Conservation (phyloP, 2,797 vertebrate species). For the Antrozous pallidus region DNA sequence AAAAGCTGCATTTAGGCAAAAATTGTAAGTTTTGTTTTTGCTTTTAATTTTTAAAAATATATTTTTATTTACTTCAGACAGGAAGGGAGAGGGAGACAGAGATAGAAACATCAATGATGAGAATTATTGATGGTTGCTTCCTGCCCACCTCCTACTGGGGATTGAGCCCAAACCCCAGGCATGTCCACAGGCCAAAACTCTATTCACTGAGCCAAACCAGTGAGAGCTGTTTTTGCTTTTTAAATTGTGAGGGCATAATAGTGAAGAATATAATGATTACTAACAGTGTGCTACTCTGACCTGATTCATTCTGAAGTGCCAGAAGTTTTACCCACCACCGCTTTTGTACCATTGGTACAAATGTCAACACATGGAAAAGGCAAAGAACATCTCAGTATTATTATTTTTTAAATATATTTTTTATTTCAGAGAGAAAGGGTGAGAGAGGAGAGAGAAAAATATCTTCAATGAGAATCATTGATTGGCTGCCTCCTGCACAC, state of each 20-base stretch:
- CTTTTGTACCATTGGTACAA: background rate
- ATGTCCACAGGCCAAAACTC: background rate
- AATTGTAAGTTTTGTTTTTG: no score
- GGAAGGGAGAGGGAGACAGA: background rate
- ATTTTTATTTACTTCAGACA: background rate
- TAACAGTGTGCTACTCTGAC: background rate
- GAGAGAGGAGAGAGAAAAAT: no score
- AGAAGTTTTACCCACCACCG: background rate
- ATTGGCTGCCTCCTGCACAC: no score
- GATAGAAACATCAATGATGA: background rate
- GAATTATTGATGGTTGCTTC: background rate
- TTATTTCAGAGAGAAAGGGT: no score
- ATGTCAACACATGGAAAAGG: background rate
- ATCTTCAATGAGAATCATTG: no score
- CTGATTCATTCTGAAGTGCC: background rate
- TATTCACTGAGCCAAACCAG: background rate
- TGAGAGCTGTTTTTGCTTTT: background rate
- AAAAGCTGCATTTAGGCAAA: background rate
- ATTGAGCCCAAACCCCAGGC: background rate
- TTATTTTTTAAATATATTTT: background rate
- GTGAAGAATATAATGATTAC: background rate
- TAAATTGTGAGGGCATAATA: background rate
- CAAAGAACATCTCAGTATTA: background rate
- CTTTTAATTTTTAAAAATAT: background rate
- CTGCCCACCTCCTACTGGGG: background rate